Percentiles rank a stretch among this genome's conserved stretches.
These are phyloP conservation scores for Lethrus apterus DNA, from an alignment of 1,140 invertebrate species.

Conservation along the genomic window DNA sequence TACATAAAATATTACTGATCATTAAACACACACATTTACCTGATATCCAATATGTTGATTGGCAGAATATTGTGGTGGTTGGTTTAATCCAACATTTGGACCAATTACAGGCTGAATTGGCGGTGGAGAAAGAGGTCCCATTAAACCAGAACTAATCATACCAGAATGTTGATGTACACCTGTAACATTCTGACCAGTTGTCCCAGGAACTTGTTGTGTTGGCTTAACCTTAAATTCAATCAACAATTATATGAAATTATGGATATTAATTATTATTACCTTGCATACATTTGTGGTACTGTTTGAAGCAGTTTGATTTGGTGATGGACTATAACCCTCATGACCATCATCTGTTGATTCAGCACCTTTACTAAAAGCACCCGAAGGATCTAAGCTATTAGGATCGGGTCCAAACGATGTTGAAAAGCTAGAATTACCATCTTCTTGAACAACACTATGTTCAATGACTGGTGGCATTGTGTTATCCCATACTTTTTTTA, in stretches of 20 bases:
- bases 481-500: constrained; percentile 82
- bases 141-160: constrained; percentile 46
- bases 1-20: background rate
- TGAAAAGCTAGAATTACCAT: constrained; percentile 45
- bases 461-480: constrained; percentile 62
- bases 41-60: constrained; percentile 54
- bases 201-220: constrained; percentile 57
- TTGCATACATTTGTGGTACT: constrained; percentile 63
- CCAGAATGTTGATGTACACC: constrained; percentile 34
- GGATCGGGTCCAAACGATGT: constrained; percentile 44
- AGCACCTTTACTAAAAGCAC: constrained; percentile 34
- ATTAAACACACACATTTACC: constrained; percentile 31
- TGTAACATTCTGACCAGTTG: constrained; percentile 37
- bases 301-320: constrained; percentile 36
- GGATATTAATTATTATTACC: too few relatives aligned
- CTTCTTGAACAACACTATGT: constrained; percentile 44
- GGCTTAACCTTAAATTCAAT: constrained; percentile 59
- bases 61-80: constrained; percentile 37
- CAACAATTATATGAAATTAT: too few relatives aligned
- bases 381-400: constrained; percentile 30
- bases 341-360: constrained; percentile 45
- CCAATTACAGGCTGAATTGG: constrained; percentile 44
- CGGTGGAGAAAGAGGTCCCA: constrained; percentile 52
- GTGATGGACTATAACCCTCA: constrained; percentile 46
- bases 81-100: constrained; percentile 30